Percentiles rank a stretch among this genome's conserved stretches.
These are phyloP conservation scores for Dysmachus trigonus DNA, from an alignment of 2,888 invertebrate genomes.

Conservation along the genomic window DNA sequence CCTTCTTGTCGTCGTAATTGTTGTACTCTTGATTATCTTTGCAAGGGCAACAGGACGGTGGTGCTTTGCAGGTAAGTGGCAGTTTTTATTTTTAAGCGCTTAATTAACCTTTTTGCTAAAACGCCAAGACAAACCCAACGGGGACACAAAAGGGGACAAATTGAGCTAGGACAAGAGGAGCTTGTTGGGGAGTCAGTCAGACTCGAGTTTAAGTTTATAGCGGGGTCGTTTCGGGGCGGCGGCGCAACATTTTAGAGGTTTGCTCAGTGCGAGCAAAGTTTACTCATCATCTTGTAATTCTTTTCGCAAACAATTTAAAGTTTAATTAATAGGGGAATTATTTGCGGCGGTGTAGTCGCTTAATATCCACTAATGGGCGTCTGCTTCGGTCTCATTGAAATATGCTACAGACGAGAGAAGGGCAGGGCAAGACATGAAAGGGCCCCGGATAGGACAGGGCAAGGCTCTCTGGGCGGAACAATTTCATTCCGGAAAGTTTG, in stretches of 20 bases:
- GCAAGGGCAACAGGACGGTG: slow-evolving; percentile 84
- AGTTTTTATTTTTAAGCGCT: slow-evolving; percentile 54
- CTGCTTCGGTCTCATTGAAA: neutral
- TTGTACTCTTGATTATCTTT: slow-evolving; percentile 73
- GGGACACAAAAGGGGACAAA: slow-evolving; percentile 12
- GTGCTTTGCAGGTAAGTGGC: slow-evolving; percentile 84
- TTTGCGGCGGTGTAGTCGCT: slow-evolving; percentile 3
- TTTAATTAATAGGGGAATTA: slow-evolving; percentile 24
- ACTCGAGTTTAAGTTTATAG: neutral
- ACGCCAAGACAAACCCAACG: slow-evolving; percentile 8
- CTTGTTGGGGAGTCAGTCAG: neutral
- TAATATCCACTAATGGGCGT: neutral
- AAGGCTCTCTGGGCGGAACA: neutral
- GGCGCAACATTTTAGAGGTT: neutral
- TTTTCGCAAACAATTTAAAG: neutral
- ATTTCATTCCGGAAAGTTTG: neutral
- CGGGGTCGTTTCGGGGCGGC: neutral
- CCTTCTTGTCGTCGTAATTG: slow-evolving; percentile 73
- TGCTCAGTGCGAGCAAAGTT: slow-evolving; percentile 2
- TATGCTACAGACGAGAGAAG: neutral
- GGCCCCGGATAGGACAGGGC: too few species aligned
- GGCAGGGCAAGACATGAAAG: neutral
- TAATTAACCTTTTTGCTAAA: slow-evolving; percentile 36
- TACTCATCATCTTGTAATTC: slow-evolving; percentile 11
- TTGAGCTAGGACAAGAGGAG: neutral